These are phyloP conservation scores for Oreonectes daqikongensis DNA, from an alignment of 2,797 vertebrate genomes.

Conservation along the genomic window DNA sequence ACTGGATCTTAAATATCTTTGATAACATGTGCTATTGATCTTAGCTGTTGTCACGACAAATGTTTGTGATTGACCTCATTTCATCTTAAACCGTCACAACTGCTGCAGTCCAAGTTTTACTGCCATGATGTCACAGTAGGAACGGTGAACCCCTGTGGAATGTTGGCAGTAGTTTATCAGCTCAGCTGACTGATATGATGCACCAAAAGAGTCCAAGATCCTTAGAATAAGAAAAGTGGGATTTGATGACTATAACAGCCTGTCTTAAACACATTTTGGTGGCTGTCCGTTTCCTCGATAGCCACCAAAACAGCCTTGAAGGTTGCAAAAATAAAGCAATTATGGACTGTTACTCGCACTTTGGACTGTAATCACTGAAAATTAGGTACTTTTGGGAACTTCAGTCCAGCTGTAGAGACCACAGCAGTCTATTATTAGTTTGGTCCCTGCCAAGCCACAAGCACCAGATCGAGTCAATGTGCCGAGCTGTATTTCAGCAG, in stretches of 20 bases:
- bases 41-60: not conserved
- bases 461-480: constrained; percentile 32
- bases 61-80: not conserved
- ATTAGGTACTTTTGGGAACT: constrained; percentile 36
- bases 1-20: not conserved
- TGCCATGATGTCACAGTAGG: constrained; percentile 16
- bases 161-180: constrained; percentile 27
- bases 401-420: constrained; percentile 11
- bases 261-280: constrained; percentile 12
- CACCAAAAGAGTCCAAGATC: constrained; percentile 11
- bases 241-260: constrained; percentile 38
- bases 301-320: not conserved
- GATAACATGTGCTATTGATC: not conserved
- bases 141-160: constrained; percentile 1
- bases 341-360: constrained; percentile 32
- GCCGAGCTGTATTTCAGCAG: constrained; percentile 13
- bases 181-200: constrained; percentile 36
- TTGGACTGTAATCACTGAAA: constrained; percentile 22
- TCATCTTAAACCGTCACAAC: not conserved
- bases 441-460: constrained; percentile 13
- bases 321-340: constrained; percentile 24
- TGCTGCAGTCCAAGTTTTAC: constrained; percentile 15
- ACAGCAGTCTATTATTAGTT: constrained; percentile 32
- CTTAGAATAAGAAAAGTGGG: constrained; percentile 38
- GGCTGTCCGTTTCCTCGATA: not conserved